Percentiles rank a stretch among this genome's conserved stretches.
These are phyloP conservation scores for Champsocephalus gunnari DNA, from an alignment of 2,797 vertebrate genomes.

Conservation along the genomic window DNA sequence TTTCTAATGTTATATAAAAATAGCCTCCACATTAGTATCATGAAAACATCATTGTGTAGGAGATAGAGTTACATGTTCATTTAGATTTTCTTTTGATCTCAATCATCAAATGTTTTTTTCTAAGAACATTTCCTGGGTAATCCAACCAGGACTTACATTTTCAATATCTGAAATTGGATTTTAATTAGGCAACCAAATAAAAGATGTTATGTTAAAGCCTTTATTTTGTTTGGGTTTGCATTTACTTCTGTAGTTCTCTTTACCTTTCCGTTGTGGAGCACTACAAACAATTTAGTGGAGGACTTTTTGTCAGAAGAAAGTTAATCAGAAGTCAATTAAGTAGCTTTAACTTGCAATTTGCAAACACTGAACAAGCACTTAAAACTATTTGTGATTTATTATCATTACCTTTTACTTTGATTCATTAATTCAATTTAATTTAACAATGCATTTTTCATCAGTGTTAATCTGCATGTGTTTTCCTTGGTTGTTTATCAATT, in stretches of 20 bases:
- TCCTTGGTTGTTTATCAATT: neutral
- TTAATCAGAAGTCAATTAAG: neutral
- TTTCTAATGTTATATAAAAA: no score
- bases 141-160: no score
- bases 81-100: no score
- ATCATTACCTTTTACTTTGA: slow-evolving; percentile 6
- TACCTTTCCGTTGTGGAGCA: neutral
- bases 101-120: no score
- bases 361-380: neutral
- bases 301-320: neutral
- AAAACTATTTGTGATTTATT: neutral
- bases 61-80: no score
- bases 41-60: no score
- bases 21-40: no score
- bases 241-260: neutral
- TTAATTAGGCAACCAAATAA: neutral
- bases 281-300: neutral
- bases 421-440: neutral
- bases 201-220: neutral
- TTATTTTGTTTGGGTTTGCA: neutral
- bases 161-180: no score
- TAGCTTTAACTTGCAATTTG: neutral
- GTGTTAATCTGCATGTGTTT: neutral
- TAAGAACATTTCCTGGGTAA: no score
- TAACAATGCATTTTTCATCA: neutral